Conservation (phyloP, 2,113 vertebrate genomes). For the Perca fluviatilis region DNA sequence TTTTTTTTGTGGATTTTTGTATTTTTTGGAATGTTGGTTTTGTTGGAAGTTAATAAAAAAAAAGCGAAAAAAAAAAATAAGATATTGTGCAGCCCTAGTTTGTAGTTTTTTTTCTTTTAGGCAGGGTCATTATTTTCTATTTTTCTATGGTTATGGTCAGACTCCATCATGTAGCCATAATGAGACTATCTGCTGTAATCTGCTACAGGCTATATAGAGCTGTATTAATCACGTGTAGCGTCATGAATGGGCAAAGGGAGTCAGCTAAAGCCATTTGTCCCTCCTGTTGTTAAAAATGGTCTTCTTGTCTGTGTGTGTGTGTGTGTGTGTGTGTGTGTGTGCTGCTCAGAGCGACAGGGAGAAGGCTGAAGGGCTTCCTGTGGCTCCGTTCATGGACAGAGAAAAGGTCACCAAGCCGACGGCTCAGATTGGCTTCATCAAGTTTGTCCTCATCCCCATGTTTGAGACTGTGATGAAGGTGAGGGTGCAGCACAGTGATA, state of each 20-base stretch:
- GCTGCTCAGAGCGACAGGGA: slow-evolving; percentile 90
- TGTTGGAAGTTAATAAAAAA: too few relatives aligned
- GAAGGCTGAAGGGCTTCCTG: slow-evolving; percentile 93
- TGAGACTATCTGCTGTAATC: background rate
- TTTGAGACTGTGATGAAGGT: slow-evolving; percentile 88
- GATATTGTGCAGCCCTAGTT: background rate
- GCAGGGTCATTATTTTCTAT: background rate
- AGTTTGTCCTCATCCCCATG: slow-evolving; percentile 86
- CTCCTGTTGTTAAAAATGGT: background rate
- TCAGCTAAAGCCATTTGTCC: background rate
- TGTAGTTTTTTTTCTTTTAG: background rate
- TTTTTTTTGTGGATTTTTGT: too few relatives aligned
- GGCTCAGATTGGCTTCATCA: slow-evolving; percentile 92
- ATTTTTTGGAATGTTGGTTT: too few relatives aligned
- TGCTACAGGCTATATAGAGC: background rate
- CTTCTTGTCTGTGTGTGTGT: background rate
- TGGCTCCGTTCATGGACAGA: slow-evolving; percentile 97
- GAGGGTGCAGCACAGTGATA: background rate
- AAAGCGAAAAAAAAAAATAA: too few relatives aligned
- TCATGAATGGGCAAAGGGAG: background rate
- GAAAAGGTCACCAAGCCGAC: slow-evolving; percentile 96
- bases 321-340: background rate
- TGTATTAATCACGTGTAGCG: background rate
- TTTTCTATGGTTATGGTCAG: background rate
- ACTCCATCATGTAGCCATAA: background rate